Percentiles rank a stretch among this genome's conserved stretches.
Evolutionary conservation across 2,888 invertebrate genomes (phyloP).

Genomic region (Serripes groenlandicus): DNA sequence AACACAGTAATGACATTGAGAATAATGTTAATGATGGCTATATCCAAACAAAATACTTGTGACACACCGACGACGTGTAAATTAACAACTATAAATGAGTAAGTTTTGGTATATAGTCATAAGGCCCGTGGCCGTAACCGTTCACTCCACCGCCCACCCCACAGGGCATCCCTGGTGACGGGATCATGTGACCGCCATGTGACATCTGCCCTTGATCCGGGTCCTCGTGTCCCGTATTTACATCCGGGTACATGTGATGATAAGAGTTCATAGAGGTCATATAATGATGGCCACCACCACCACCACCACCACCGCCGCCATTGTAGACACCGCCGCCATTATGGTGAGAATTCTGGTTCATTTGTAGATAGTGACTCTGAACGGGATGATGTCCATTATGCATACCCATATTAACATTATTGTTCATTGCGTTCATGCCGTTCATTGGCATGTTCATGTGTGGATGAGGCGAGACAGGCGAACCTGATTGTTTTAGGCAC

Average conservation of each 20-base stretch:
- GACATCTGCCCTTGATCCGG: constrained; percentile 71
- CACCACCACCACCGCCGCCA: no score
- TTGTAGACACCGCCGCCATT: constrained; percentile 30
- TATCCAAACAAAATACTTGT: background rate
- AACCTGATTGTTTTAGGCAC: constrained; percentile 64
- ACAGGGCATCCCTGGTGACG: constrained; percentile 74
- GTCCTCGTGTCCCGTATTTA: constrained; percentile 70
- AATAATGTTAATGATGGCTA: background rate
- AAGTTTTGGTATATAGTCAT: constrained; percentile 83
- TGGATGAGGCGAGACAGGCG: constrained; percentile 65
- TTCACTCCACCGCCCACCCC: constrained; percentile 74
- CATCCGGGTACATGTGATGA: constrained; percentile 74
- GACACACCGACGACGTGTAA: background rate
- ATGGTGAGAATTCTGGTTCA: constrained; percentile 61
- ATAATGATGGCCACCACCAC: constrained; percentile 62
- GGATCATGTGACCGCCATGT: constrained; percentile 68
- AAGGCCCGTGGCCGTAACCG: constrained; percentile 76
- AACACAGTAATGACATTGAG: no score
- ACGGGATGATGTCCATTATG: constrained; percentile 61
- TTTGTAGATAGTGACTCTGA: constrained; percentile 62
- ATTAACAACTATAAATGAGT: constrained; percentile 77
- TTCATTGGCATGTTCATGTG: constrained; percentile 54
- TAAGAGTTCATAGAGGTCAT: constrained; percentile 71
- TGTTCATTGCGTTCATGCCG: constrained; percentile 63
- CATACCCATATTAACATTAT: constrained; percentile 67